Evolutionary conservation across 2,888 invertebrate species (phyloP), one percentile per base, ranked within the genome.

Genomic region (Gerris lacustris): DNA sequence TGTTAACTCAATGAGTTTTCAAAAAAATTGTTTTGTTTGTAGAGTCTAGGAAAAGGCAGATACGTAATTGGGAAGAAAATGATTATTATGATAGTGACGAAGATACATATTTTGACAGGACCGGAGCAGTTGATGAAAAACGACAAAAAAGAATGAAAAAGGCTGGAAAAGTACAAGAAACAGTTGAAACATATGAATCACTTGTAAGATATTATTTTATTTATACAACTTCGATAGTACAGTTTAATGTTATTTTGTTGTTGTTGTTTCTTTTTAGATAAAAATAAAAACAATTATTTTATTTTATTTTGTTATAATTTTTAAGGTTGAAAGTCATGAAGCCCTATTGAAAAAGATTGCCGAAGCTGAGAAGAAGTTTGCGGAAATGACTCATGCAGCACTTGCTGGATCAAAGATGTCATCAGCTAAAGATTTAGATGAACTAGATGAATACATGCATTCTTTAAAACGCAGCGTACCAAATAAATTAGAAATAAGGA

Each of bases 51-150:
- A 89, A 92, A 72, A 84, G 89, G 0, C 93, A 91, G 79, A 81
- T 84, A 9, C 88, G 88, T 75, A 87, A 90, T 76, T 91, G 91
- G 86, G 86, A 88, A 77, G 92, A 91, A 5, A 92, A 96, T 78
- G 97, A 96, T 80, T 95, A 85, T 79, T 95, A 94, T 80, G 92
- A 93, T 76, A 93, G 93, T 1, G 96, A 99, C 78, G 98, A 99
- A 73, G 98, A 99, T 80, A 91, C 90, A 43, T 99, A 92, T 82
- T 84, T 95, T 70, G 99, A 99, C 80, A 84, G 98, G 73, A 99
- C 99, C 0, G 98, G 78, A 1, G 87, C 89, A 71, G 87, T 98
- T 43, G 96, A 96, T 80, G 86, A 86, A 76, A 96, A 96, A 79
- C 85, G 97, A 6, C 85, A 87, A 76, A 85, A 86, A 72, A 84